Evolutionary conservation across 2,797 vertebrate species (phyloP).

Genomic region (Etheostoma nigrum): DNA sequence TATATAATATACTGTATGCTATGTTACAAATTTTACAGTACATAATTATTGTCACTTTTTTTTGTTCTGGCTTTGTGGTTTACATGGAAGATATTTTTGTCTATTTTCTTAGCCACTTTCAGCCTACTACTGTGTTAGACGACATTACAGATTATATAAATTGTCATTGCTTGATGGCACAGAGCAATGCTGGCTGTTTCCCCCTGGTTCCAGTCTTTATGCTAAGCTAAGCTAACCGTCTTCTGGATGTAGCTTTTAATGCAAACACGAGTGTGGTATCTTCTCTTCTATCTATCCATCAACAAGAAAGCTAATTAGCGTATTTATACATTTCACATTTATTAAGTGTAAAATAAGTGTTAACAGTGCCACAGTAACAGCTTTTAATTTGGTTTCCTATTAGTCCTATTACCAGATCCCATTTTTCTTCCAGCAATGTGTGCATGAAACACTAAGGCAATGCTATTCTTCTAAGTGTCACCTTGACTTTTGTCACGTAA

Average conservation of each 20-base stretch:
- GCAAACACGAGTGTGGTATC: background rate
- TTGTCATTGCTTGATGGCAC: slow-evolving; percentile 1
- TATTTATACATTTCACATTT: slow-evolving; percentile 12
- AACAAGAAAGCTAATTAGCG: slow-evolving; percentile 19
- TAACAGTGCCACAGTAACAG: background rate
- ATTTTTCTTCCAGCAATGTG: slow-evolving; percentile 28
- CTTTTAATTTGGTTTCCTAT: slow-evolving; percentile 31
- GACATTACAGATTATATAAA: slow-evolving; percentile 34
- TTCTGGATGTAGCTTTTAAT: background rate
- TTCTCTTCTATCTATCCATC: background rate
- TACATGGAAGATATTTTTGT: background rate
- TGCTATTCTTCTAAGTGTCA: slow-evolving; percentile 26
- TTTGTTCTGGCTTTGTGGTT: slow-evolving; percentile 15
- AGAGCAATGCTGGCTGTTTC: background rate
- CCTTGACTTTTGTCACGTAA: slow-evolving; percentile 33
- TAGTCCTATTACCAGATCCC: slow-evolving; percentile 26
- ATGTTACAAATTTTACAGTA: slow-evolving; percentile 1
- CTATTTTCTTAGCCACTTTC: slow-evolving; percentile 11
- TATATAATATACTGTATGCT: slow-evolving; percentile 2
- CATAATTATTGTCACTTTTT: background rate
- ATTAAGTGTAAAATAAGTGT: slow-evolving; percentile 11
- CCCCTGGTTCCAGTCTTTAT: background rate
- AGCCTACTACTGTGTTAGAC: background rate
- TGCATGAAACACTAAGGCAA: slow-evolving; percentile 27
- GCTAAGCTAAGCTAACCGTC: background rate